Evolutionary conservation across 2,888 invertebrate genomes (phyloP).

Genomic region (Drosophila colorata): DNA sequence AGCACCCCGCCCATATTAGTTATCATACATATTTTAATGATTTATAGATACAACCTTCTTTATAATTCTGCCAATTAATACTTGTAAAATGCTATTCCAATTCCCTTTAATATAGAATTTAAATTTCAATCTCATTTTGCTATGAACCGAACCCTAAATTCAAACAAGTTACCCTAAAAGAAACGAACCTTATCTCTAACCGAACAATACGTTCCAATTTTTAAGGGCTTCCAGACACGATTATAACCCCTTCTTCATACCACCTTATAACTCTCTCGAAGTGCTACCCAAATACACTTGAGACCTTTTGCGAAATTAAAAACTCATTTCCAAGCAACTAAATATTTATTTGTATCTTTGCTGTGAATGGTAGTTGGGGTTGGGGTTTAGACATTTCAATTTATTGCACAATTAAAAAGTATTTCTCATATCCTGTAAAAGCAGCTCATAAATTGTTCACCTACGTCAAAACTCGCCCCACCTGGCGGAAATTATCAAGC

Average conservation of each 20-base stretch:
- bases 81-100: no score
- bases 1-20: no score
- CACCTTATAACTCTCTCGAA: neutral
- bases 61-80: no score
- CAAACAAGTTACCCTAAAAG: no score
- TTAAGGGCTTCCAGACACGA: neutral
- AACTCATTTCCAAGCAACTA: slow-evolving; percentile 50
- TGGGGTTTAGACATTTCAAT: slow-evolving; percentile 45
- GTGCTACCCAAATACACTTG: slow-evolving; percentile 18
- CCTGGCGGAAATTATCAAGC: slow-evolving; percentile 62
- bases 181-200: no score
- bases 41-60: no score
- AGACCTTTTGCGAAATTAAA: slow-evolving; percentile 26
- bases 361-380: neutral
- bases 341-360: slow-evolving; percentile 40
- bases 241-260: neutral
- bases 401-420: slow-evolving; percentile 72
- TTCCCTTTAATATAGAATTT: no score
- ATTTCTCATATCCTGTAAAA: slow-evolving; percentile 71
- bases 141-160: no score
- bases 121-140: no score
- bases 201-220: no score
- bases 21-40: no score
- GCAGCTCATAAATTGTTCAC: slow-evolving; percentile 57
- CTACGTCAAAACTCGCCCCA: slow-evolving; percentile 31